These are phyloP conservation scores for Sebastes ruberrimus DNA, from an alignment of 2,797 vertebrate genomes.

Conservation along the genomic window DNA sequence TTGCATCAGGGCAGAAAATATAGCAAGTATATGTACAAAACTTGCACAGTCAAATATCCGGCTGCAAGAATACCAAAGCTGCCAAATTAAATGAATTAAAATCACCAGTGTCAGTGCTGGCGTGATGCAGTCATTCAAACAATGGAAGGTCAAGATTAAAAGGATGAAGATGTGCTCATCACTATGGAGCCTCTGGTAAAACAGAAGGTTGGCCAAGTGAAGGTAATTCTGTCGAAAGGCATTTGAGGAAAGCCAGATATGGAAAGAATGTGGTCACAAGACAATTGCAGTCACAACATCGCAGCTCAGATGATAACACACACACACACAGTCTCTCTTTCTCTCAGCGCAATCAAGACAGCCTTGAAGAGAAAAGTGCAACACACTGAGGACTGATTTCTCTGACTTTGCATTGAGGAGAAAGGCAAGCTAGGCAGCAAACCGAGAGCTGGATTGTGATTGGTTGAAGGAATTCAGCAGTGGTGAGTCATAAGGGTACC, in stretches of 20 bases:
- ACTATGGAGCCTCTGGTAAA: background rate
- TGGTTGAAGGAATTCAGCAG: constrained; percentile 75
- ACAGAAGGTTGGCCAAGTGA: background rate
- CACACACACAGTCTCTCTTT: background rate
- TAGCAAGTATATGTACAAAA: background rate
- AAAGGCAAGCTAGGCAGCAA: constrained; percentile 20
- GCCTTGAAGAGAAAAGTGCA: constrained; percentile 20
- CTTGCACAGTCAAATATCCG: background rate
- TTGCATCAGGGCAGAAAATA: background rate
- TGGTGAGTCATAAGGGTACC: constrained; percentile 75
- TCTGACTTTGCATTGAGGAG: constrained; percentile 45
- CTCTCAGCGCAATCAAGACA: background rate
- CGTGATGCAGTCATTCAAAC: background rate
- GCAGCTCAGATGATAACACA: background rate
- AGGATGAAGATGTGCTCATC: background rate
- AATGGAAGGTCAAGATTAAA: background rate
- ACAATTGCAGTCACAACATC: constrained; percentile 10
- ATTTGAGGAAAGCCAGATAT: constrained; percentile 3
- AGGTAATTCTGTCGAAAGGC: background rate
- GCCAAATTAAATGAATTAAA: background rate
- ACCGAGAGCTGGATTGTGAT: constrained; percentile 56
- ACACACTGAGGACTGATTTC: constrained; percentile 35
- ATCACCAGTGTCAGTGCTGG: background rate
- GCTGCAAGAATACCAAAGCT: background rate
- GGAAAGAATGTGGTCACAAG: constrained; percentile 28